Evolutionary conservation across 1,140 invertebrate genomes (phyloP), one percentile per base, ranked within the genome.

Genomic region (Popillia japonica): DNA sequence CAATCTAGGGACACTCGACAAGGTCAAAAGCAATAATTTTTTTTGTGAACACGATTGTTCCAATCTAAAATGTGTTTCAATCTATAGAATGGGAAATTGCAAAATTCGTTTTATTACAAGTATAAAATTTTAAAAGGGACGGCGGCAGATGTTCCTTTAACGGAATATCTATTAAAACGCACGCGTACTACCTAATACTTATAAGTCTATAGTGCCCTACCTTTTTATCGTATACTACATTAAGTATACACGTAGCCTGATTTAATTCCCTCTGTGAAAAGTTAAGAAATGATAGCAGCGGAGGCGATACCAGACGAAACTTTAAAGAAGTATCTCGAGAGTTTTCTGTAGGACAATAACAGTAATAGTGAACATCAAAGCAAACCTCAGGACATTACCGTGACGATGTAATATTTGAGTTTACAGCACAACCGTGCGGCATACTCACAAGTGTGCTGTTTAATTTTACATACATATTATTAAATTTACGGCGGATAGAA

Each of bases 81-180:
- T 20, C 17, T n/a, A 4, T 64, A 27, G 11, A 17, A 17, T 64
- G 17, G 17, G 17, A 17, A 64, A 64, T 23, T 6, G 11, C 9
- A 64, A 64, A 64, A 64, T 64, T 64, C 61, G 1, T 64, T 64
- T 64, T 64, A 64, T 64, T 64, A 64, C 0, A 20, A 22, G 2
- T 27, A 17, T 64, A 64, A 64, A 64, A 64, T 64, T 64, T 64
- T 64, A 64, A 64, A 64, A 20, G 17, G 11, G 22, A 64, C n/a
- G n/a, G n/a, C n/a, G 22, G 23, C 61, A 64, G 61, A 64, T 64
- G 61, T 22, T 64, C 6, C 23, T 64, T 64, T 64, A 17, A 22
- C 61, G 20, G 55, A 64, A 64, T 64, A 22, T 64, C 4, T 9
- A 6, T n/a, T 20, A 17, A 20, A 6, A n/a, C n/a, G 11, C 11